These are phyloP conservation scores for Heteractis magnifica DNA, from an alignment of 92 coral and sea anemone species.

Conservation along the genomic window DNA sequence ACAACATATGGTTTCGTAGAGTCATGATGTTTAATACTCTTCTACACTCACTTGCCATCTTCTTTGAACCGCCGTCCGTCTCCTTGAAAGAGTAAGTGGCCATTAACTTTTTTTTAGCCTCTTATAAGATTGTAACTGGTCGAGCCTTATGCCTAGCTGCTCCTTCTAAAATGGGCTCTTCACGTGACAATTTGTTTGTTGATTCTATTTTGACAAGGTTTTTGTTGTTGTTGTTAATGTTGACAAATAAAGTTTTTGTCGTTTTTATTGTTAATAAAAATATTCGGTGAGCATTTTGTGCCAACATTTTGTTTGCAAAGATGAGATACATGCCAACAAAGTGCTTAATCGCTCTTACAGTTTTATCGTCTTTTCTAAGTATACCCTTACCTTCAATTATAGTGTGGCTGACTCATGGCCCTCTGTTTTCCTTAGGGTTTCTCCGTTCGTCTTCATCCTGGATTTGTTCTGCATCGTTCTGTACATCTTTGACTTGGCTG, in stretches of 20 bases:
- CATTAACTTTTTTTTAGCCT: too few relatives aligned
- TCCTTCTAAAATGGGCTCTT: too few relatives aligned
- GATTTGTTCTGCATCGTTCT: slow-evolving; percentile 66
- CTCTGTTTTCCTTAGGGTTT: slow-evolving; percentile 40
- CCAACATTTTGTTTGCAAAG: too few relatives aligned
- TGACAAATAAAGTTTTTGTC: too few relatives aligned
- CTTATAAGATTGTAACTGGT: neutral
- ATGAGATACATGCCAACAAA: too few relatives aligned
- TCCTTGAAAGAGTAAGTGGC: slow-evolving; percentile 49
- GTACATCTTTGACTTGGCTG: slow-evolving; percentile 76
- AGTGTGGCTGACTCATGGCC: neutral
- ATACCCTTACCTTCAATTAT: neutral
- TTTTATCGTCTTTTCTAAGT: too few relatives aligned
- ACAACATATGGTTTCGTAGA: slow-evolving; percentile 74
- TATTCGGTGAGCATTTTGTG: too few relatives aligned
- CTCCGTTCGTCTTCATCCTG: slow-evolving; percentile 49
- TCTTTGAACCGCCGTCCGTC: slow-evolving; percentile 83
- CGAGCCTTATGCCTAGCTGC: neutral
- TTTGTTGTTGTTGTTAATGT: too few relatives aligned
- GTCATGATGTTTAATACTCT: slow-evolving; percentile 62
- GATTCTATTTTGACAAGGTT: too few relatives aligned
- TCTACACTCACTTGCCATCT: slow-evolving; percentile 69
- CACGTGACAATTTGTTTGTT: too few relatives aligned
- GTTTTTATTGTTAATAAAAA: too few relatives aligned
- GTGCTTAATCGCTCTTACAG: too few relatives aligned